Conservation (phyloP, 2,888 invertebrate genomes). For the Erpobdella octoculata region DNA sequence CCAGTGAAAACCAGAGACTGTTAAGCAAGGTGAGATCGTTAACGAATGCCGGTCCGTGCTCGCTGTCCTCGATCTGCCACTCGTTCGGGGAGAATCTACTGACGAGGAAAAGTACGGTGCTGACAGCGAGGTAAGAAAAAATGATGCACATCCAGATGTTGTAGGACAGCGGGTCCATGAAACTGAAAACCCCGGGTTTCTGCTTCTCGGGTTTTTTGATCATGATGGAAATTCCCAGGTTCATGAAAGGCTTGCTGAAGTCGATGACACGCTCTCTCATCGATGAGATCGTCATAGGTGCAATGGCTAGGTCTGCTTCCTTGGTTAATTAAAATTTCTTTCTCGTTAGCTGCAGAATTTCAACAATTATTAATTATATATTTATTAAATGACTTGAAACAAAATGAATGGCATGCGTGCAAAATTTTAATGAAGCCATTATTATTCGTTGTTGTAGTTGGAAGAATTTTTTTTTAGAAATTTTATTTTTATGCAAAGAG, state of each 20-base stretch:
- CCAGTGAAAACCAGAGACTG: slow-evolving; percentile 89
- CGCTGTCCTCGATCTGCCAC: slow-evolving; percentile 63
- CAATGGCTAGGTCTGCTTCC: slow-evolving; percentile 89
- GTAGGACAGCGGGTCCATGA: slow-evolving; percentile 87
- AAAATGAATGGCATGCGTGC: too few relatives aligned
- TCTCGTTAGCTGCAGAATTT: not conserved
- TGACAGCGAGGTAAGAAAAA: slow-evolving; percentile 87
- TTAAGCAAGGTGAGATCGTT: slow-evolving; percentile 68
- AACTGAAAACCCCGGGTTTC: slow-evolving; percentile 89
- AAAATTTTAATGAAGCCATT: too few relatives aligned
- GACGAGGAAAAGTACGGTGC: slow-evolving; percentile 93
- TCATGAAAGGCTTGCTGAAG: slow-evolving; percentile 95
- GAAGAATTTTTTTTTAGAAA: too few relatives aligned
- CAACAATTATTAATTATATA: too few relatives aligned
- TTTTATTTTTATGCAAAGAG: too few relatives aligned
- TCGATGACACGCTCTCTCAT: slow-evolving; percentile 88
- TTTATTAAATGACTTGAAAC: too few relatives aligned
- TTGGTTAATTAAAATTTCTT: slow-evolving; percentile 56
- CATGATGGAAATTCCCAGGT: slow-evolving; percentile 88
- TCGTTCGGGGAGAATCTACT: slow-evolving; percentile 89
- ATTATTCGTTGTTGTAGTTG: too few relatives aligned
- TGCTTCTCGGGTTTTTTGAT: slow-evolving; percentile 87
- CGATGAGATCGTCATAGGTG: slow-evolving; percentile 85
- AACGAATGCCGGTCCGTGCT: slow-evolving; percentile 38
- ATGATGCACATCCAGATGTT: slow-evolving; percentile 86